These are phyloP conservation scores for Rhingia campestris DNA, from an alignment of 2,888 invertebrate species.

Conservation along the genomic window DNA sequence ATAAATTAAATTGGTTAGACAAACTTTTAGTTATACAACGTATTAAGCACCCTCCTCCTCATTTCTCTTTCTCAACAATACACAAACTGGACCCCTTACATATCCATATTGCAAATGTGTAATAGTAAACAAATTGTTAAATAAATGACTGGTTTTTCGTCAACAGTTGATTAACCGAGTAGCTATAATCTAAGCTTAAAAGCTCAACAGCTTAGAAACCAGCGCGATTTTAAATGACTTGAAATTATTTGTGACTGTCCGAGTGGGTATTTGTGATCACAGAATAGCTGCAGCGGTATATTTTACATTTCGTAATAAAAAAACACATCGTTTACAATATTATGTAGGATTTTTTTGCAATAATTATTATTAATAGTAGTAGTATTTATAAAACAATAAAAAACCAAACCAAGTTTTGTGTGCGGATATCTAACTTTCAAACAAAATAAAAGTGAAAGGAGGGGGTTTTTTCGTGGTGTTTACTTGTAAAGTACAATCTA, in stretches of 20 bases:
- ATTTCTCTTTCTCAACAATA: background rate
- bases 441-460: slow-evolving; percentile 29
- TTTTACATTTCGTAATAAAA: background rate
- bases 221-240: slow-evolving; percentile 27
- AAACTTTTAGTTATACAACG: slow-evolving; percentile 7
- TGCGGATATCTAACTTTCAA: background rate
- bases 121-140: slow-evolving; percentile 5
- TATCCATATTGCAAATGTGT: slow-evolving; percentile 3
- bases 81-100: background rate
- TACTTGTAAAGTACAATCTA: slow-evolving; percentile 17
- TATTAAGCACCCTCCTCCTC: background rate
- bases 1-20: background rate
- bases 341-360: slow-evolving; percentile 14
- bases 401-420: too few species aligned
- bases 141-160: background rate
- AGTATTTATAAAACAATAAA: too few species aligned
- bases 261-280: slow-evolving; percentile 25
- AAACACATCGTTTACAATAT: background rate
- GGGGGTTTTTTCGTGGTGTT: slow-evolving; percentile 1
- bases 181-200: slow-evolving; percentile 55
- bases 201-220: slow-evolving; percentile 39
- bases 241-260: slow-evolving; percentile 15
- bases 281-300: background rate
- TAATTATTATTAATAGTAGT: too few species aligned
- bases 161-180: slow-evolving; percentile 20